Conservation (phyloP, 1,140 invertebrate species). For the Euura lappo region DNA sequence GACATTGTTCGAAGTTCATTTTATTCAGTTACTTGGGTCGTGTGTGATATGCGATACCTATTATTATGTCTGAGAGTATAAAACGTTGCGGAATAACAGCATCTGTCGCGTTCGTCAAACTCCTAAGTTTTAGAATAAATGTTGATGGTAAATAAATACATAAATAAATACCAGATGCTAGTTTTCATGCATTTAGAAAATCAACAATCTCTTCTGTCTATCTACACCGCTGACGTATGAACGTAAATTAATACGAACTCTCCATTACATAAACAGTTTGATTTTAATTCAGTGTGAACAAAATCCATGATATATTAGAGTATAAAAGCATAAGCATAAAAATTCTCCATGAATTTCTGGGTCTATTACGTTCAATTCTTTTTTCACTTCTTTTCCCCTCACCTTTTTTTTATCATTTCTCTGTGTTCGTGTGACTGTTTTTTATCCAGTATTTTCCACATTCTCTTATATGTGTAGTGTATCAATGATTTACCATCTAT, state of each 20-base stretch:
- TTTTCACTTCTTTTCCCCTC: background rate
- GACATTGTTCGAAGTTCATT: too few species aligned
- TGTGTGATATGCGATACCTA: too few species aligned
- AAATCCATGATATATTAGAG: background rate
- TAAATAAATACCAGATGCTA: background rate
- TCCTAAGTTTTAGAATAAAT: slow-evolving; percentile 5
- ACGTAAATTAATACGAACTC: too few species aligned
- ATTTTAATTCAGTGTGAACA: background rate
- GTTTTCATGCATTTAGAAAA: background rate
- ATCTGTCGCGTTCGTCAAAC: background rate
- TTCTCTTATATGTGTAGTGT: background rate
- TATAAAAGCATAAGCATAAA: background rate
- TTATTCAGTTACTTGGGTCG: too few species aligned
- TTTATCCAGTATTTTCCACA: too few species aligned
- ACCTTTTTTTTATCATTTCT: background rate
- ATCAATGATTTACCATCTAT: background rate
- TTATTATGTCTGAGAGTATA: too few species aligned
- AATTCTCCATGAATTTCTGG: background rate
- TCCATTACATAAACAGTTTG: too few species aligned
- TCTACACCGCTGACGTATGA: too few species aligned
- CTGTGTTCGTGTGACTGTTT: background rate
- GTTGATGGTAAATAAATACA: background rate
- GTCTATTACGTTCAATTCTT: too few species aligned
- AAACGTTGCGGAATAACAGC: background rate
- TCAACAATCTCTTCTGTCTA: background rate